Evolutionary conservation across 1,140 invertebrate genomes (phyloP).

Genomic region (Drosophila virilis): DNA sequence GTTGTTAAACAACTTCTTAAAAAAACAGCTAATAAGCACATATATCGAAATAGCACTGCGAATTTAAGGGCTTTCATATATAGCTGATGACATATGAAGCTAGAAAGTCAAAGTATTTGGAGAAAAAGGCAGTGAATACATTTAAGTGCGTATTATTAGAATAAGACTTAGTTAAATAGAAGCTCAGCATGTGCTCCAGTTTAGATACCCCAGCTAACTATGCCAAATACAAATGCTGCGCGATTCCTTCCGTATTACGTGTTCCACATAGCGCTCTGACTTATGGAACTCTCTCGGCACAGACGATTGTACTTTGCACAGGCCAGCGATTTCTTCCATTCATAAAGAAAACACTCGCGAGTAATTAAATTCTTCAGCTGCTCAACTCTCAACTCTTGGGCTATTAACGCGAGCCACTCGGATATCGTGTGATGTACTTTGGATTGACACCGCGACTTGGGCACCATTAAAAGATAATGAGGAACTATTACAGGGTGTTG

Average conservation of each 20-base stretch:
- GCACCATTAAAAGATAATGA: constrained; percentile 29
- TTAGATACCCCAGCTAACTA: constrained; percentile 38
- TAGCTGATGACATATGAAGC: neutral
- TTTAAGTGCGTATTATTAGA: constrained; percentile 7
- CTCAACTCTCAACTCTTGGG: neutral
- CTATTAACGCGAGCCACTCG: neutral
- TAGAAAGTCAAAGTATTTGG: neutral
- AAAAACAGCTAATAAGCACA: too few relatives aligned
- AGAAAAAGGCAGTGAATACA: neutral
- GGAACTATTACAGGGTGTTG: neutral
- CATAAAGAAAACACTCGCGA: constrained; percentile 25
- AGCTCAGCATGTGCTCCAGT: constrained; percentile 20
- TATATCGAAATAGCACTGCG: neutral
- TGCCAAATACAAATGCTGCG: constrained; percentile 38
- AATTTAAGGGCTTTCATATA: neutral
- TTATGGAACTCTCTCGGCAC: neutral
- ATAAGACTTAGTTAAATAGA: constrained; percentile 4
- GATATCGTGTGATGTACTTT: constrained; percentile 37
- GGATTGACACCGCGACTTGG: constrained; percentile 8
- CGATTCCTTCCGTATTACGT: constrained; percentile 16
- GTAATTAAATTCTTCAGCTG: neutral
- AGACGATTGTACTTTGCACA: constrained; percentile 32
- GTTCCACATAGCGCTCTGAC: neutral
- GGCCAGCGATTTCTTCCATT: constrained; percentile 19
- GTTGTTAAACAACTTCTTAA: too few relatives aligned